phyloP scores from a whole-genome alignment of 30 jellyfish, hydroid and myxozoan species.

The Hydractinia echinata region DNA sequence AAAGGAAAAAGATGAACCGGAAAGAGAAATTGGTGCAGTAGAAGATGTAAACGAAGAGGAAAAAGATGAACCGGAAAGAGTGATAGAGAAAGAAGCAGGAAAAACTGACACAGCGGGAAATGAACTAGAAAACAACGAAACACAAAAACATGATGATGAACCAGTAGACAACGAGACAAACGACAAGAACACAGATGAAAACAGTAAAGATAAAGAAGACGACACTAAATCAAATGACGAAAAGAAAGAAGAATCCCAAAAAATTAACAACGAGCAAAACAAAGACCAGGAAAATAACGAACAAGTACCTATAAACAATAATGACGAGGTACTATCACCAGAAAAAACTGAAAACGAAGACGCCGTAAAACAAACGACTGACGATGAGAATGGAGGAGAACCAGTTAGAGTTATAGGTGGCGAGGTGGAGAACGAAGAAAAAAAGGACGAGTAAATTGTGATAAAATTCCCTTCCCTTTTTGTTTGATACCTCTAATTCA shows the following conservation, averaged over 20 bases:
- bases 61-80: neutral
- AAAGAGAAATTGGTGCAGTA: neutral
- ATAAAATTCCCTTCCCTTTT: no score
- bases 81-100: neutral
- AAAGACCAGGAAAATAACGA: neutral
- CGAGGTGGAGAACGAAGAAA: no score
- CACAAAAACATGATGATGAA: neutral
- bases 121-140: neutral
- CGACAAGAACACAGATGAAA: neutral
- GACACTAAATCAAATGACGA: neutral
- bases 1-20: neutral
- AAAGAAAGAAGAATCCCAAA: neutral
- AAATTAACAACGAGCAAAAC: neutral
- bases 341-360: constrained; percentile 10
- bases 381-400: neutral
- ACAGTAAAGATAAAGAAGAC: neutral
- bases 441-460: no score
- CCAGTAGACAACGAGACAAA: neutral
- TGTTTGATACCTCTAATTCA: no score
- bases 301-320: neutral
- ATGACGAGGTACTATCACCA: neutral
- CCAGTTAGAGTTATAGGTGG: no score
- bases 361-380: neutral
- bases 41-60: neutral
- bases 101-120: neutral